phyloP scores from a whole-genome alignment of 2,797 vertebrate species.

The Cetoscarus ocellatus region DNA sequence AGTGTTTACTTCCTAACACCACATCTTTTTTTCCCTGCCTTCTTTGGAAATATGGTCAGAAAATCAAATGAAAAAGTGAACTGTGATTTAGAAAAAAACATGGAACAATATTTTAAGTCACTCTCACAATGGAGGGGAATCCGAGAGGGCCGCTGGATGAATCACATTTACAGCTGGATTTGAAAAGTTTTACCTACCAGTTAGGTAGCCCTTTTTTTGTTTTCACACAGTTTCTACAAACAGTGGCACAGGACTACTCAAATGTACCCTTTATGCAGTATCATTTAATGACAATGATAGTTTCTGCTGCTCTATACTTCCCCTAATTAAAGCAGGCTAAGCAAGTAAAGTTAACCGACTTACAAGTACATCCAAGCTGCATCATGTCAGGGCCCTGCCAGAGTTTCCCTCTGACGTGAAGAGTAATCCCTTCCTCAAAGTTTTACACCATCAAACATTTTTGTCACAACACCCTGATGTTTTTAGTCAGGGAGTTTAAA shows the following conservation, averaged over 20 bases:
- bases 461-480: background rate
- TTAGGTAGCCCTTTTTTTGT: constrained; percentile 63
- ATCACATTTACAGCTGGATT: constrained; percentile 63
- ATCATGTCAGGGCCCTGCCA: constrained; percentile 58
- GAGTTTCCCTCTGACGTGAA: constrained; percentile 51
- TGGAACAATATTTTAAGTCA: constrained; percentile 59
- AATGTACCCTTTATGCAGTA: constrained; percentile 58
- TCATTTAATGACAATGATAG: constrained; percentile 34
- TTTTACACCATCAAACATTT: constrained; percentile 11
- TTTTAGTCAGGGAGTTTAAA: constrained; percentile 31
- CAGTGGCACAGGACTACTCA: constrained; percentile 48
- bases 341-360: constrained; percentile 47
- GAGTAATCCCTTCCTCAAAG: constrained; percentile 36
- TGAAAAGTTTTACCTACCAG: constrained; percentile 61
- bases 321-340: constrained; percentile 56
- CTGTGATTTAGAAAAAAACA: constrained; percentile 17
- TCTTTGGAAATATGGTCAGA: constrained; percentile 77
- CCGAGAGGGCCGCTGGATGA: constrained; percentile 61
- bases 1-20: constrained; percentile 82
- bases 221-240: constrained; percentile 62
- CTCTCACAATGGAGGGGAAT: constrained; percentile 70
- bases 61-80: constrained; percentile 33
- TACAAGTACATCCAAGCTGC: constrained; percentile 56
- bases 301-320: constrained; percentile 36
- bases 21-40: constrained; percentile 76